Evolutionary conservation across 2,113 vertebrate species (phyloP), one percentile per base, ranked within the genome.

Genomic region (Brachyhypopomus occidentalis): DNA sequence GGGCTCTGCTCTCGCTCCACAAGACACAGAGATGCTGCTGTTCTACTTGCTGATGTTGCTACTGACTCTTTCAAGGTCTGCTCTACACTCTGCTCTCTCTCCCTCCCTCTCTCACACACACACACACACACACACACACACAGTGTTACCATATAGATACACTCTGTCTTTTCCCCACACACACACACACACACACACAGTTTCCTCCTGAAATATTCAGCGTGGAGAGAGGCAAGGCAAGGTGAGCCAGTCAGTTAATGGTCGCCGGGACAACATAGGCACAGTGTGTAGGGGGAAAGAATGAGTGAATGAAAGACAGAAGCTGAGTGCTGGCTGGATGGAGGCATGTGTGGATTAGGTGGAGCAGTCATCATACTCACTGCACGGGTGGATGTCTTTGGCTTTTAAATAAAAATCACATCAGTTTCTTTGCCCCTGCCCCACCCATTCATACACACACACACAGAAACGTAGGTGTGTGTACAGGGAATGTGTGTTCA

Each of bases 191-290:
- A 72, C 72, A 22, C 48, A 55, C 30, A 58, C 45, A 23, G n/a
- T 85, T 83, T 85, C 82, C 85, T 62, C 66, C 93, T 94, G 58
- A 95, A 95, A 95, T 92, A 95, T 91, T 95, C 93, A 94, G 92
- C 89, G 81, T 19, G n/a, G 88, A 85, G 76, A 22, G 23, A 72
- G 91, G 87, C 74, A 74, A 88, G 81, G 92, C 93, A 94, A 94
- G 88, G 89, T 87, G 93, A 95, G 92, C 84, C 78, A 86, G 87
- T 88, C 88, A 59, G 90, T 81, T 87, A 92, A 85, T 90, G 90
- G 95, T 95, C 94, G 91, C 94, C 94, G 92, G 93, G 94, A 95
- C 95, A 94, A 90, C 71, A 88, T 91, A 14, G 9, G 9, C 9
- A 52, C 91, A 92, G 85, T 84, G 88, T 82, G 85, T 20, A 5